Conservation (phyloP, 92 coral and sea anemone genomes). For the Diadumene lineata region DNA sequence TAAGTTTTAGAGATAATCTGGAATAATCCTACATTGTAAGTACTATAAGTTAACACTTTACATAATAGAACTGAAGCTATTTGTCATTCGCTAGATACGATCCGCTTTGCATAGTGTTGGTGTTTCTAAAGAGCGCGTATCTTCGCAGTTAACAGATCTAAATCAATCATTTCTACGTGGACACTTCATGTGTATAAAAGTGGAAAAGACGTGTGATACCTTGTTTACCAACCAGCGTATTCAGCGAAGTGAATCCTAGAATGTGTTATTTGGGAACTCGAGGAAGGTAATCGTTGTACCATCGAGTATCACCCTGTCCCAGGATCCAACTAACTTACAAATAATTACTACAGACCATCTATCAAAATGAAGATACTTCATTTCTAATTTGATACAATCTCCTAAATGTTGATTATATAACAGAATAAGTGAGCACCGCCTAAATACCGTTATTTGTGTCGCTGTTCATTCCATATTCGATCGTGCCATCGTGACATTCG, state of each 20-base stretch:
- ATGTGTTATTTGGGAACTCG: no score
- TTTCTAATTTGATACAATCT: neutral
- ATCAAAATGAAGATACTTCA: neutral
- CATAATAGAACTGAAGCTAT: neutral
- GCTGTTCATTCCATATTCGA: no score
- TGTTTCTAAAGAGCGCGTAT: no score
- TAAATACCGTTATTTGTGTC: neutral
- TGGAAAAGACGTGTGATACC: no score
- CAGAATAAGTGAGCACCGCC: neutral
- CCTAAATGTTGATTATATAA: neutral
- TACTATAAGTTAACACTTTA: neutral
- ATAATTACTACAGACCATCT: neutral
- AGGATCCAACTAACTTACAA: neutral
- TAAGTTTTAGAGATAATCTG: neutral
- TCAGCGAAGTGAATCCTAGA: neutral
- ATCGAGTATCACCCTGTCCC: neutral
- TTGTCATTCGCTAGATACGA: neutral
- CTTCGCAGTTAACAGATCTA: no score
- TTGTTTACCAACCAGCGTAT: no score
- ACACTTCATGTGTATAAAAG: no score
- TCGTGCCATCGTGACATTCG: no score
- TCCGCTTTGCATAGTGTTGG: neutral
- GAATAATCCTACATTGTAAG: neutral
- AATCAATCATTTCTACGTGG: no score
- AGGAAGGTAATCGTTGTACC: neutral